Base-by-base conservation (phyloP, 2,113 vertebrate species). In the Aphelocoma coerulescens region DNA sequence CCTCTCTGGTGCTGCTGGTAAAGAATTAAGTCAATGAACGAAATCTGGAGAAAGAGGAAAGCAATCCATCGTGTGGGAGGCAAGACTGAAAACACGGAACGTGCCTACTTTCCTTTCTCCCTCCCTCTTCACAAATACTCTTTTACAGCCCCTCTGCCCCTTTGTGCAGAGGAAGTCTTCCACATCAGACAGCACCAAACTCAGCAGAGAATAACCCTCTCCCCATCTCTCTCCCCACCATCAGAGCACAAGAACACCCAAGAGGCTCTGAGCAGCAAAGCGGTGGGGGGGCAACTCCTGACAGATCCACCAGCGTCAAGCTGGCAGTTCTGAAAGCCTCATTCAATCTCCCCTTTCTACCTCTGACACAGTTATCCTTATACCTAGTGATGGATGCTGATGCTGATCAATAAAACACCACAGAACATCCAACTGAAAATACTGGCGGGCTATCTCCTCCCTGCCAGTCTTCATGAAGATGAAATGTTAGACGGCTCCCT, bases 341-440 rank as follows among this genome's bases (percentile, higher is more conserved):
- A 43, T 23, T 82, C 83, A 48, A 22, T 58, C 73, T 85, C 63
- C 59, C 43, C n/a, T 62, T 87, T 71, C 86, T 82, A 63, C 66
- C 75, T 91, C 83, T 82, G 58, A 89, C 82, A 76, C 58, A 78
- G 77, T 81, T 95, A 80, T 44, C 63, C 0, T 81, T 78, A 51
- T 6, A 87, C 11, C 11, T 37, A 62, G 68, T 73, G 89, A 94
- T 0, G 0, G 71, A 81, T 3, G 1, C 9, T 59, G 88, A n/a
- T 35, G 44, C n/a, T 85, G 88, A 95, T 96, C 91, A 94, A 97
- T 91, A 91, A 73, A 95, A 52, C 14, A 9, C 35, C 71, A 89
- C 11, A 32, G 94, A 97, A 93, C 37, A 83, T 63, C 52, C 88
- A 46, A 32, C 62, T 87, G 28, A 71, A 96, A 88, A 87, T 73